These are phyloP conservation scores for Istiophorus platypterus DNA, from an alignment of 2,113 vertebrate genomes.

Conservation along the genomic window DNA sequence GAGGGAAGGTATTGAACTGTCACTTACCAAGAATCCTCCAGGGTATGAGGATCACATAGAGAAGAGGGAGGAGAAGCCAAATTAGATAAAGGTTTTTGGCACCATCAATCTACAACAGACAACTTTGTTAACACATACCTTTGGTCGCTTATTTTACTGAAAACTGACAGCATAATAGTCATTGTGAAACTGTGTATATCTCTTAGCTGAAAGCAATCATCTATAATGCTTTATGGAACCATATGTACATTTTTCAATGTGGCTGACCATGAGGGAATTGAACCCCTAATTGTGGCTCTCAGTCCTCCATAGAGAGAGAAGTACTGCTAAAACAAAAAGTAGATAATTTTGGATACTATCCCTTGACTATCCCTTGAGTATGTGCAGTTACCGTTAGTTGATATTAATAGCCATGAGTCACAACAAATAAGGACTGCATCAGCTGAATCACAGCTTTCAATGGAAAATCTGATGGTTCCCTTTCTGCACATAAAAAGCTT, in stretches of 20 bases:
- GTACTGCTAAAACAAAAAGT: neutral
- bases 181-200: neutral
- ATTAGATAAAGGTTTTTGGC: slow-evolving; percentile 58
- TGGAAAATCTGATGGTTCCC: neutral
- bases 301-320: neutral
- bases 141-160: slow-evolving; percentile 8
- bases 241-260: neutral
- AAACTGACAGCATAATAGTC: neutral
- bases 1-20: slow-evolving; percentile 66
- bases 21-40: slow-evolving; percentile 57
- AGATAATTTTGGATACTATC: neutral
- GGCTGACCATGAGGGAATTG: neutral
- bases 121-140: slow-evolving; percentile 48
- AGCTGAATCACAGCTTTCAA: neutral
- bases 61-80: slow-evolving; percentile 34
- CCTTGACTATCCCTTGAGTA: neutral
- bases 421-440: neutral
- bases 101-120: slow-evolving; percentile 48
- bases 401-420: neutral
- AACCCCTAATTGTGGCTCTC: neutral
- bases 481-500: neutral
- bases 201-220: neutral
- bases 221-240: neutral
- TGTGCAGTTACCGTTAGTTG: neutral
- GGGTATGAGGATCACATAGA: slow-evolving; percentile 46